Base-by-base conservation (phyloP, 2,113 vertebrate species). In the Rostratula benghalensis region DNA sequence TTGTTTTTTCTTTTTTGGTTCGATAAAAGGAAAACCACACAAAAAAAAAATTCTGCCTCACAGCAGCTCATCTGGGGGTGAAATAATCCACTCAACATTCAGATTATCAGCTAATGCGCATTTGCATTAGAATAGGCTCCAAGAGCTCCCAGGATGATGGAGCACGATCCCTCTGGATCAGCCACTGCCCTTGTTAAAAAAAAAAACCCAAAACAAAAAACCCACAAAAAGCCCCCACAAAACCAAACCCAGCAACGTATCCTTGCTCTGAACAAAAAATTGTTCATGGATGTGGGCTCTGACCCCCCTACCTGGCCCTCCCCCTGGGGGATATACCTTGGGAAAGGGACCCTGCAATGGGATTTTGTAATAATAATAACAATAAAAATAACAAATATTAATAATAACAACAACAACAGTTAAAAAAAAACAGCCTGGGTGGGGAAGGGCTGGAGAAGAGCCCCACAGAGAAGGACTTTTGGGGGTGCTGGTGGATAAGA, bases 61-160 rank as follows among this genome's bases (percentile, higher is more conserved):
- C 63, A 82, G 95, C 87, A 80, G 84, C 83, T 95, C 73, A 16
- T 84, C 91, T 76, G 81, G 92, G 78, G 89, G 89, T 85, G 92
- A 97, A 97, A 95, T 90, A 96, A 95, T 93, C 92, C 93, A 79
- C 84, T 96, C 94, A 41, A 79, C 89, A 16, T 61, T 53, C 69
- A 31, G 96, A 91, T 92, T 94, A 97, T 85, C 95, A 75, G 75
- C 91, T 95, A 70, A 86, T 13, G 60, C 18, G 18, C 84, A 96
- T 97, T 96, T 94, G 89, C 89, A 94, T 95, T 22, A 95, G 70
- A 95, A 95, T 91, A 71, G 93, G 91, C 46, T 17, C 13, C 59
- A 59, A 56, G 63, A 94, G 93, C 93, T 91, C 84, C 93, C 13
- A 0, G 81, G 84, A 87, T 82, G 85, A 87, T 82, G 85, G 61